Evolutionary conservation across 2,797 vertebrate species (phyloP).

Genomic region (Sebastes kiyomatsui): DNA sequence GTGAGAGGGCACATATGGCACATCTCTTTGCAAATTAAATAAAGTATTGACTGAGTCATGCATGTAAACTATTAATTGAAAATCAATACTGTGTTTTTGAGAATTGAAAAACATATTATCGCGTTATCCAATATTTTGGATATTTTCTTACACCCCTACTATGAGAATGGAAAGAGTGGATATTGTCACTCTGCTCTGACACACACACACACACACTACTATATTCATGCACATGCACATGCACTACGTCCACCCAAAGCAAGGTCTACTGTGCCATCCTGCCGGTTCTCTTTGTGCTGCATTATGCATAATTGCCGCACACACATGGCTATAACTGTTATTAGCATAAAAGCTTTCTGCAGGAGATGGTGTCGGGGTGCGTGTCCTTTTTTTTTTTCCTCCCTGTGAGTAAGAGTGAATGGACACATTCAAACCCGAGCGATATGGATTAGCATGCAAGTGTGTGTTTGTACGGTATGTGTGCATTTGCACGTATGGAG

Average conservation of each 20-base stretch:
- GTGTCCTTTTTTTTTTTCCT: constrained; percentile 39
- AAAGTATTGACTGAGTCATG: too few relatives aligned
- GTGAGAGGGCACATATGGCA: too few relatives aligned
- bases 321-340: constrained; percentile 71
- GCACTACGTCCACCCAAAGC: constrained; percentile 32
- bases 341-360: constrained; percentile 83
- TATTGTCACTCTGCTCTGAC: not conserved
- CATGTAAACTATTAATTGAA: too few relatives aligned
- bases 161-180: too few relatives aligned
- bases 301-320: constrained; percentile 80
- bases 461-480: constrained; percentile 15
- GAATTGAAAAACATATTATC: too few relatives aligned
- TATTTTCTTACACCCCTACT: too few relatives aligned
- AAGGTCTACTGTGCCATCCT: constrained; percentile 63
- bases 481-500: constrained; percentile 26
- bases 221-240: constrained; percentile 12
- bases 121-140: too few relatives aligned
- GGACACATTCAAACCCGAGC: constrained; percentile 29
- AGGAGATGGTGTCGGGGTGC: constrained; percentile 36
- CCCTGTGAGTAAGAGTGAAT: constrained; percentile 39
- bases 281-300: constrained; percentile 66
- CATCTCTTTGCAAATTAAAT: too few relatives aligned
- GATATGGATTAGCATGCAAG: constrained; percentile 46
- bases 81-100: not conserved
- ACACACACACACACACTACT: not conserved